Base-by-base conservation (phyloP, 2,888 invertebrate genomes). In the Stenchaetothrips biformis region DNA sequence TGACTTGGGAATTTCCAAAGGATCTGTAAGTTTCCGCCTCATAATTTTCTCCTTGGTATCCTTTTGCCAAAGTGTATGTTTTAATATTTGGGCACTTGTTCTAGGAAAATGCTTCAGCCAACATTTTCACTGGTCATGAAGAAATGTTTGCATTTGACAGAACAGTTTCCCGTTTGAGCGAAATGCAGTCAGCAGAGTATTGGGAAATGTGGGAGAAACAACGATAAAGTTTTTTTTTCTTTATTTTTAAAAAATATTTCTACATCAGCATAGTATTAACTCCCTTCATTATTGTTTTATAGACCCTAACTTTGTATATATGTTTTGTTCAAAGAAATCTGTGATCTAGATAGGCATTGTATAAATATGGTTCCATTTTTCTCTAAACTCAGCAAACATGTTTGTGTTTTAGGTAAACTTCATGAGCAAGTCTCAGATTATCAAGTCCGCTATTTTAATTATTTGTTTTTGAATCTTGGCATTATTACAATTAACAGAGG, bases 141-240 rank as follows among this genome's bases (percentile, higher is more conserved):
- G 99, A 99, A 88, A 88, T 97, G 84, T 99, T 99, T 88, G 99
- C 99, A 0, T 97, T 95, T 86, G 97, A 98, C 85, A 90, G 99
- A 81, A 98, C 98, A 37, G 87, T 97, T 48, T 99, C 99, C 0
- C 90, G 99, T 82, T 90, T 99, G 59, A 92, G 93, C 83, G 97
- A 99, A 89, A 99, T 99, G 99, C 97, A 98, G 88, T 95, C 95
- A 0, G 91, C 93, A 80, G 94, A 94, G 83, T 99, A 99, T 87
- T 98, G 98, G 98, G 91, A 93, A 79, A 91, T 91, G 85, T 94
- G 93, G 93, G 91, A 92, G 79, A 91, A 88, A 78, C 37, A 49
- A 53, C 25, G 49, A 49, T 53, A 59, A 49, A 37, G 27, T 78
- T 37, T 48, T 1, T 37, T 37, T 1, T 37, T 37, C 4, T 1